These are phyloP conservation scores for Oscheius sp. DNA, from an alignment of 2,888 invertebrate species.

Conservation along the genomic window DNA sequence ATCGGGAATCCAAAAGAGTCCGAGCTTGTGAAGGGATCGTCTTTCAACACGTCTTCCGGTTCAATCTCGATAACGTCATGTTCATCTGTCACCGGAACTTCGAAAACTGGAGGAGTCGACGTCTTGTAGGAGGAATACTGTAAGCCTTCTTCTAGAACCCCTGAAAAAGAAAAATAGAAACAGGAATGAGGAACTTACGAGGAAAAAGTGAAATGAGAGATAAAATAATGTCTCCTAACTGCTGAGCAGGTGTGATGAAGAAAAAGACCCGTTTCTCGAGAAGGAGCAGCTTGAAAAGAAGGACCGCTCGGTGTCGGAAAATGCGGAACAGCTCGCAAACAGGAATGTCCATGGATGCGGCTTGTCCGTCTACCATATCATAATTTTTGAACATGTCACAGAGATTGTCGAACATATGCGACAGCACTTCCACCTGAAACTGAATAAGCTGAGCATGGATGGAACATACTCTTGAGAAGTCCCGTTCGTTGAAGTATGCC, in stretches of 20 bases:
- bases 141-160: constrained; percentile 70
- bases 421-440: constrained; percentile 77
- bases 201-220: constrained; percentile 91
- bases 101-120: neutral
- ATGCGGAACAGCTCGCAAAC: constrained; percentile 84
- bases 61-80: constrained; percentile 7
- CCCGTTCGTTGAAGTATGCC: constrained; percentile 90
- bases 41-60: constrained; percentile 2
- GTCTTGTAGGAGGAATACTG: constrained; percentile 39
- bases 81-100: constrained; percentile 24
- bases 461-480: constrained; percentile 75
- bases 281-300: constrained; percentile 90
- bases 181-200: constrained; percentile 74
- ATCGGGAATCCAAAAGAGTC: constrained; percentile 88
- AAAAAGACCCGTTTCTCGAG: constrained; percentile 87
- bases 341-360: constrained; percentile 83
- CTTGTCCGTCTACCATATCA: constrained; percentile 77
- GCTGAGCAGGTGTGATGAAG: constrained; percentile 90
- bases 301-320: constrained; percentile 90
- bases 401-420: constrained; percentile 91
- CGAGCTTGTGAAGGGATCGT: constrained; percentile 68
- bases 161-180: constrained; percentile 41
- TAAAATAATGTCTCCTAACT: constrained; percentile 86
- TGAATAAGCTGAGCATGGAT: neutral
- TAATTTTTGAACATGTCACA: constrained; percentile 82